Base-by-base conservation (phyloP, 2,113 vertebrate genomes). In the Dinomys branickii region DNA sequence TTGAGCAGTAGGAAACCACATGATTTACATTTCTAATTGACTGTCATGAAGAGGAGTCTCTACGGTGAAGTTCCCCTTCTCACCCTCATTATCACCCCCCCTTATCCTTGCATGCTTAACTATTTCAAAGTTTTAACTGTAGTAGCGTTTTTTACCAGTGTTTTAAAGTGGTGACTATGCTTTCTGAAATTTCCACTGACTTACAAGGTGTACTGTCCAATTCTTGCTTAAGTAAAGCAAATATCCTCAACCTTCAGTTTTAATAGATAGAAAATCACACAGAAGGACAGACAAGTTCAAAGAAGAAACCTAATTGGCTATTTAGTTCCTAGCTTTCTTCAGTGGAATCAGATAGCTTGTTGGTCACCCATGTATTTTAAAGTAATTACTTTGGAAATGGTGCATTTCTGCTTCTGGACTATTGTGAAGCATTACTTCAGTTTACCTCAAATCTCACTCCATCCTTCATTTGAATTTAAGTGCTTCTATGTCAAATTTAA, bases 321-420 rank as follows among this genome's bases (percentile, higher is more conserved):
- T 69, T 94, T 75, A 88, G 54, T 96, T 63, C 12, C 41, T 85
- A 82, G 69, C 71, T n/a, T 54, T 56, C 73, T 78, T 88, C 94
- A 90, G 0, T 96, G 95, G 92, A 97, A 96, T 90, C 63, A 83
- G 97, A 96, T 94, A 93, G 95, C 84, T 96, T 95, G 94, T 96
- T 89, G 90, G 84, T 95, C 93, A 95, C 93, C 96, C 14, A 0
- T 71, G 44, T 96, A 54, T 97, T 96, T 91, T 97, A 89, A 87
- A 94, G 69, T 97, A 82, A 92, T 96, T 96, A 87, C 85, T 90
- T 97, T 97, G 94, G 78, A 96, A 93, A 97, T 94, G 97, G 97
- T 98, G 97, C 96, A 77, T 97, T 97, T 96, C 94, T 98, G 97
- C 96, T 98, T 97, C 95, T 97, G 95, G 89, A 97, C 96, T 97